Evolutionary conservation across 2,888 invertebrate species (phyloP), one percentile per base, ranked within the genome.

Genomic region (Leucophenga maculata): DNA sequence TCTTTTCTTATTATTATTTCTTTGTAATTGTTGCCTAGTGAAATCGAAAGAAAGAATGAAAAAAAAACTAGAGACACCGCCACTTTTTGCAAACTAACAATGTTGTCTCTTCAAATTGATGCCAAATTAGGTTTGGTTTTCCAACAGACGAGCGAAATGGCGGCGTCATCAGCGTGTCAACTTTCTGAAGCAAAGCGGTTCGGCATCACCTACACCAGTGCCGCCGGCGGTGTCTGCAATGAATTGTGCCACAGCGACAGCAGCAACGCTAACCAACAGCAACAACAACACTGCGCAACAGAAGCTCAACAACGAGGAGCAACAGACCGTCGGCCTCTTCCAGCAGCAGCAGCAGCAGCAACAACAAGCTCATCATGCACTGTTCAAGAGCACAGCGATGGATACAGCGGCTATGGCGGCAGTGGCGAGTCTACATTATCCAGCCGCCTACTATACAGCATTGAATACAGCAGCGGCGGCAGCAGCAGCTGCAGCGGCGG

Each of bases 81-180:
- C 54, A 54, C 77, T 73, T 76, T 86, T 88, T 85, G 78, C 83
- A 83, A 86, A 89, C 89, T 89, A 90, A 90, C 90, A 89, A 89
- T 90, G 6, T 83, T 89, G 85, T 89, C 89, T 88, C 87, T 88
- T 86, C 89, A 88, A 89, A 90, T 90, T 90, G 93, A 92, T 93
- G 62, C 62, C 92, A 93, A 39, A 94, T 93, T 94, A 97, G 97
- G 97, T 97, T 94, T 97, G 97, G 97, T 97, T 97, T 95, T 97
- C 97, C 93, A 97, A 97, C 94, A 96, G 97, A 94, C 94, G 97
- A 92, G 97, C 97, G 91, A 97, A 97, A 92, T 97, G 97, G 97
- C 94, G 97, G 90, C 95, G 97, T 88, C 97, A 97, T 90, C 97
- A 97, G 90, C 94, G 97, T 89, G 96, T 97, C 95, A 96, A 94